Evolutionary conservation across 1,140 invertebrate species (phyloP).

Genomic region (roundworm (Caenorhabditis elegans)): DNA sequence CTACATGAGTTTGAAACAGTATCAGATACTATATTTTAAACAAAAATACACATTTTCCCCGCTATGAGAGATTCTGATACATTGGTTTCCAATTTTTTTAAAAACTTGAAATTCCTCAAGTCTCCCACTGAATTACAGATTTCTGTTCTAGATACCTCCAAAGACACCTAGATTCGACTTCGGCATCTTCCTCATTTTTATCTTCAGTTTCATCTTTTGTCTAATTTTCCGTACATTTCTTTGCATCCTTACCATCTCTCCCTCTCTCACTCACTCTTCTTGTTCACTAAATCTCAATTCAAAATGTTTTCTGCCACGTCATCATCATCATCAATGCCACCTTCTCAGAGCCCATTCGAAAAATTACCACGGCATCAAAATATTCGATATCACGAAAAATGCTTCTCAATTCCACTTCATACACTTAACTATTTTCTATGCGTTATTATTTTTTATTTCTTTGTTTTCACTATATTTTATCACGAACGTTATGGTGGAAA

Average conservation of each 20-base stretch:
- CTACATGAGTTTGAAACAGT: no score
- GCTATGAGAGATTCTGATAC: not conserved
- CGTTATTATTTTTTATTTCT: conserved; percentile 9
- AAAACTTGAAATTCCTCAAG: not conserved
- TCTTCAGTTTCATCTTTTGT: conserved; percentile 2
- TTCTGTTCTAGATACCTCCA: not conserved
- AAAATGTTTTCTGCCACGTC: conserved; percentile 19
- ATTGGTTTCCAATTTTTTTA: not conserved
- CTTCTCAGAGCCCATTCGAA: not conserved
- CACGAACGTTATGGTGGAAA: not conserved
- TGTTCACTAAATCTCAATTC: not conserved
- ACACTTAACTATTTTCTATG: conserved; percentile 9
- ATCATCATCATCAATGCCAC: conserved; percentile 12
- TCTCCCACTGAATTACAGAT: not conserved
- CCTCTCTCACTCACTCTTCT: not conserved
- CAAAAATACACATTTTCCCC: no score
- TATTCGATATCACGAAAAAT: not conserved
- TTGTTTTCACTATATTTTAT: conserved; percentile 6
- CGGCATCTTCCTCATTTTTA: not conserved
- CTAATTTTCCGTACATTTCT: conserved; percentile 1
- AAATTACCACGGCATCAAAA: not conserved
- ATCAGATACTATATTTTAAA: no score
- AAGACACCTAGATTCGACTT: not conserved
- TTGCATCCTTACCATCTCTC: not conserved
- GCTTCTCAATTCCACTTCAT: not conserved